Conservation (phyloP, 2,797 vertebrate genomes). For the Pipistrellus pygmaeus region DNA sequence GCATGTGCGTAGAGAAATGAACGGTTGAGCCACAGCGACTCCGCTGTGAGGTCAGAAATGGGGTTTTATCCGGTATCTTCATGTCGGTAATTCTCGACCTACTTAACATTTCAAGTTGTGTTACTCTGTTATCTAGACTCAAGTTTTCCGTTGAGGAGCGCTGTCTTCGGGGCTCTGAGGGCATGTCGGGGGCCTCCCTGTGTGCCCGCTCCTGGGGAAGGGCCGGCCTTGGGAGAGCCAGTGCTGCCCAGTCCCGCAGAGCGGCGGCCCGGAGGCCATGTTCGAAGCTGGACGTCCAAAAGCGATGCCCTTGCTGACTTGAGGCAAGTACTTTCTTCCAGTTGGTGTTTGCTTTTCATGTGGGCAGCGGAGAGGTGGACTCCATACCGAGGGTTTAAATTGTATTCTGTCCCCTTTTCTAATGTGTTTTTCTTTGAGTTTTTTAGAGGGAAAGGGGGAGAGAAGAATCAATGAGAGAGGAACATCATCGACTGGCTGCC, state of each 20-base stretch:
- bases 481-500: too few species aligned
- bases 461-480: too few species aligned
- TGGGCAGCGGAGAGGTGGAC: background rate
- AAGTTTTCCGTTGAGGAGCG: background rate
- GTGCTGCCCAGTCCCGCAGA: accelerated
- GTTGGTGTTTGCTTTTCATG: background rate
- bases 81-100: too few species aligned
- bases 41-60: background rate
- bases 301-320: accelerated
- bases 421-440: too few species aligned
- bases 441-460: too few species aligned
- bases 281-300: background rate
- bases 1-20: too few species aligned
- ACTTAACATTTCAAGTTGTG: accelerated
- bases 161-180: background rate
- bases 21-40: accelerated
- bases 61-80: background rate
- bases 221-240: background rate
- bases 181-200: accelerated
- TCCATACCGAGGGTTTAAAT: too few species aligned
- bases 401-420: too few species aligned
- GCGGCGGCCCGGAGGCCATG: accelerated
- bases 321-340: background rate
- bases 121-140: too few species aligned
- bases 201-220: accelerated